Percentiles rank a stretch among this genome's conserved stretches.
Conservation (phyloP, 2,797 vertebrate species). For the Acanthopagrus latus region DNA sequence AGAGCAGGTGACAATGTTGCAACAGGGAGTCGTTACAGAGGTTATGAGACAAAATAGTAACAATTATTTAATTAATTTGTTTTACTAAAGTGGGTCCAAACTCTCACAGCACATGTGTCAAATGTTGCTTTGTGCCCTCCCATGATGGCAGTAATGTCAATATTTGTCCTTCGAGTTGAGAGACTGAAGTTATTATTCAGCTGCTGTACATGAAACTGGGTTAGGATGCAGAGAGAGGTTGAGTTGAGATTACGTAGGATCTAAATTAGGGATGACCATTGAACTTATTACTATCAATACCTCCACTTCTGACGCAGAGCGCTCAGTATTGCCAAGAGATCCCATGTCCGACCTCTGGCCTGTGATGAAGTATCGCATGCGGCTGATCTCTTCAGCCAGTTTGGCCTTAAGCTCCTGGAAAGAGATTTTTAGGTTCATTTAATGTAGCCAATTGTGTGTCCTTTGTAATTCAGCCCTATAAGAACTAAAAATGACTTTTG, state of each 20-base stretch:
- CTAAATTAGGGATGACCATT: conserved; percentile 19
- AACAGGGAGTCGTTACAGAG: conserved; percentile 23
- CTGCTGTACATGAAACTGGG: conserved; percentile 21
- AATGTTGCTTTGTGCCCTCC: not conserved
- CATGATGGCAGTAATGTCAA: not conserved
- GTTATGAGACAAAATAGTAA: conserved; percentile 13
- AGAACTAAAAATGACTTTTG: not conserved
- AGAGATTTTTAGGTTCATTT: conserved; percentile 4
- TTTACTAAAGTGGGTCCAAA: conserved; percentile 27
- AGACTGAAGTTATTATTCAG: conserved; percentile 21
- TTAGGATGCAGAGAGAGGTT: not conserved
- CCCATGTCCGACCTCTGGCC: conserved; percentile 83
- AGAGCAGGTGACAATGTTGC: conserved; percentile 3
- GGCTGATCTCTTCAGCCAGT: conserved; percentile 92
- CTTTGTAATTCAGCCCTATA: not conserved
- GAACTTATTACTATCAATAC: conserved; percentile 73
- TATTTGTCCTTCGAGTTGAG: conserved; percentile 10
- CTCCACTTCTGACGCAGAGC: conserved; percentile 88
- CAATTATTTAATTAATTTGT: conserved; percentile 24
- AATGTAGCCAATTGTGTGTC: not conserved
- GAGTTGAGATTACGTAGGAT: not conserved
- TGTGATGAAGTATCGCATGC: conserved; percentile 90
- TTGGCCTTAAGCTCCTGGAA: conserved; percentile 91
- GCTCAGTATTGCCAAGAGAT: conserved; percentile 77
- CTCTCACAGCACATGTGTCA: conserved; percentile 11